phyloP scores from a whole-genome alignment of 2,113 vertebrate genomes.

The Hypanus sabinus region DNA sequence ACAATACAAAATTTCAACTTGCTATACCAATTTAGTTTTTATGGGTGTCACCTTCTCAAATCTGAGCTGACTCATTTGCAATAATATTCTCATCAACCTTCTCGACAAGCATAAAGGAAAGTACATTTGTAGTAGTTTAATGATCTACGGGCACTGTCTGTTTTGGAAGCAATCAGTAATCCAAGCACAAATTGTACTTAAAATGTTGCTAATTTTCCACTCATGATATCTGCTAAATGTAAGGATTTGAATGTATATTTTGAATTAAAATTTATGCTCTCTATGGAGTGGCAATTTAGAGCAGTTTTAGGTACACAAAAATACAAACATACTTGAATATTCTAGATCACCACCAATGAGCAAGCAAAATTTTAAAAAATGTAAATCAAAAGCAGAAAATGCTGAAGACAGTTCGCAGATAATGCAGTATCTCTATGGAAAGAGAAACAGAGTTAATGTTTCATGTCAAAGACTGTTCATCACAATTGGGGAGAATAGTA shows the following conservation, averaged over 20 bases:
- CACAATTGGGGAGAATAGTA: too few species aligned
- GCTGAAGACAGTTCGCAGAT: too few species aligned
- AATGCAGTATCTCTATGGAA: too few species aligned
- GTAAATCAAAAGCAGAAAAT: too few species aligned
- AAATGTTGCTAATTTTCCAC: neutral
- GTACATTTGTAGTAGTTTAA: neutral
- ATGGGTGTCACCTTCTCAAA: neutral
- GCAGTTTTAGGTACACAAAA: too few species aligned
- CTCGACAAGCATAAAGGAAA: neutral
- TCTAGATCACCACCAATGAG: too few species aligned
- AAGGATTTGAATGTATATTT: neutral
- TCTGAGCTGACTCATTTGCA: neutral
- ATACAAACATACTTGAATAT: too few species aligned
- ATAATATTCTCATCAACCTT: neutral
- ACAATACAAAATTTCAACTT: neutral
- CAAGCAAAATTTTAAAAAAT: too few species aligned
- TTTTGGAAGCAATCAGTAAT: neutral
- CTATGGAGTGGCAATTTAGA: too few species aligned
- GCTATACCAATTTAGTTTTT: neutral
- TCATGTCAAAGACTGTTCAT: too few species aligned
- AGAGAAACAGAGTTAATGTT: too few species aligned
- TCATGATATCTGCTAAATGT: neutral
- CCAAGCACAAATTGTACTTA: neutral
- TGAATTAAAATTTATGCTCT: too few species aligned
- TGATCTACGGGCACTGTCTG: neutral